phyloP scores from a whole-genome alignment of 2,888 invertebrate genomes.

The Plebejus argus region DNA sequence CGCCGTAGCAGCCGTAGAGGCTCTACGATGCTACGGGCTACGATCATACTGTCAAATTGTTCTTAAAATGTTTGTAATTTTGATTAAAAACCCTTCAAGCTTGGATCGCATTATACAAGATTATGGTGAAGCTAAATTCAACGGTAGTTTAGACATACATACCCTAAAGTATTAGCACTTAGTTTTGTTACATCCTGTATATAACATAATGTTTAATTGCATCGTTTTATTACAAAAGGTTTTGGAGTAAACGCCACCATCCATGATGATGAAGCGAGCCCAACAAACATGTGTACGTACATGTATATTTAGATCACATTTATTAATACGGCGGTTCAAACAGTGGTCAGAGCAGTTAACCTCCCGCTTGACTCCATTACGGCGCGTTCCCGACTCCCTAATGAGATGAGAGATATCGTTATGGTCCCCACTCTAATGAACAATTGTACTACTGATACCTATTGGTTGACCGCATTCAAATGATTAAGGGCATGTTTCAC shows the following conservation, averaged over 20 bases:
- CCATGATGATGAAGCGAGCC: not conserved
- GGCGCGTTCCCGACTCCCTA: not conserved
- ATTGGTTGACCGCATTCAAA: not conserved
- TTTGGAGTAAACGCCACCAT: not conserved
- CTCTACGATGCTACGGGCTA: not conserved
- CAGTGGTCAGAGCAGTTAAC: conserved; percentile 20
- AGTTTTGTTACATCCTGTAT: too few relatives aligned
- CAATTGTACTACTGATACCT: not conserved
- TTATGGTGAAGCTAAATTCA: not conserved
- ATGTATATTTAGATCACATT: conserved; percentile 3
- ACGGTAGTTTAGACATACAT: too few relatives aligned
- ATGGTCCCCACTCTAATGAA: conserved; percentile 17
- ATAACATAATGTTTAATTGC: too few relatives aligned
- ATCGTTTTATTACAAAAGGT: not conserved
- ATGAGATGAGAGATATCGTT: conserved; percentile 24
- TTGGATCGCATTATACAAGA: not conserved
- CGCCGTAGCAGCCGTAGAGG: not conserved
- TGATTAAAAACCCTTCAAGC: not conserved
- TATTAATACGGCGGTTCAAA: conserved; percentile 27
- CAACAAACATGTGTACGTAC: not conserved
- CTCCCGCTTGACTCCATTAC: conserved; percentile 34
- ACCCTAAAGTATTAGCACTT: too few relatives aligned
- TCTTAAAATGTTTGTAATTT: not conserved
- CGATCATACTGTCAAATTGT: not conserved
- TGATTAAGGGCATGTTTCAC: too few relatives aligned